Conservation (phyloP, 2,113 vertebrate genomes). For the Tragelaphus imberbis region DNA sequence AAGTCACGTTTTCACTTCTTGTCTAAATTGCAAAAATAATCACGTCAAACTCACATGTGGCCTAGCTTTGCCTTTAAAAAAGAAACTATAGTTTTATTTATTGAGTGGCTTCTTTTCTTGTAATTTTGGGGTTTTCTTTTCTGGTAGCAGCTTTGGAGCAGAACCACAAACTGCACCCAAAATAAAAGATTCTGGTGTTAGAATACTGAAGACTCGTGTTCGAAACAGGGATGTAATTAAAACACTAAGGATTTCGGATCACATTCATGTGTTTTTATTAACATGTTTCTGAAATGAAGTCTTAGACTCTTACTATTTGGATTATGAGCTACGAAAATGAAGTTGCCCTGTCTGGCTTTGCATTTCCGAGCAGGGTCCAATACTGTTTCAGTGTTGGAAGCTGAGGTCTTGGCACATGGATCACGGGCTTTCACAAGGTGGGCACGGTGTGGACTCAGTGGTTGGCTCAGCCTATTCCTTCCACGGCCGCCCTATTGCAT, state of each 20-base stretch:
- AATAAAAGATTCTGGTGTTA: neutral
- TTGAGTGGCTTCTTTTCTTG: neutral
- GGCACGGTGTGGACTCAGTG: neutral
- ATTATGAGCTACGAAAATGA: neutral
- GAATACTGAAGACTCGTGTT: neutral
- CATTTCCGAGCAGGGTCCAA: neutral
- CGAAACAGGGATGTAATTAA: neutral
- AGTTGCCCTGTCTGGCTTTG: neutral
- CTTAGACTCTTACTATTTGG: neutral
- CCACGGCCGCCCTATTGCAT: neutral
- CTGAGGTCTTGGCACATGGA: neutral
- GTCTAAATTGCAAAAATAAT: conserved; percentile 41
- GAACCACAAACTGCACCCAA: neutral
- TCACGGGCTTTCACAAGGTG: neutral
- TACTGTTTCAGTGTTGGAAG: neutral
- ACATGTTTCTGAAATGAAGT: neutral
- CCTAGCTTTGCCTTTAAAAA: neutral
- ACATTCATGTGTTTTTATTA: neutral
- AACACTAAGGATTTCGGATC: neutral
- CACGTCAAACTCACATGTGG: conserved; percentile 2
- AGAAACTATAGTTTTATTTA: neutral
- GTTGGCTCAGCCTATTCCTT: neutral
- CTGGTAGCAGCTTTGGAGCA: neutral
- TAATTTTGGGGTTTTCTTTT: neutral
- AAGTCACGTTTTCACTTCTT: conserved; percentile 1